Evolutionary conservation across 1,140 invertebrate genomes (phyloP), one percentile per base, ranked within the genome.

Genomic region (Copidosoma floridanum): DNA sequence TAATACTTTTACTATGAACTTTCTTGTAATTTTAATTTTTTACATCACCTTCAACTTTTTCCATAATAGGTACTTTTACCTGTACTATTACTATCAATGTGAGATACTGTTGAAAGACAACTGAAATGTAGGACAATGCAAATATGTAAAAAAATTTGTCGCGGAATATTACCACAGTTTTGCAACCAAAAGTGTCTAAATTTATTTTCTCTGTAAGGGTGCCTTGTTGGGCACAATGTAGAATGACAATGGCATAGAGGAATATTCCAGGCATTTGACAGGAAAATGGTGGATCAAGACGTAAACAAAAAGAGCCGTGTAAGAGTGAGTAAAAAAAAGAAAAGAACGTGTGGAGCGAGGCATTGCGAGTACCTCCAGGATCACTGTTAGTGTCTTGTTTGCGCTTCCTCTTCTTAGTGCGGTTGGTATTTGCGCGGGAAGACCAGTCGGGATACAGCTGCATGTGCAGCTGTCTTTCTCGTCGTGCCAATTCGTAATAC

Each of bases 381-480:
- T 80, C 78, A 88, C 94, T 94, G 85, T 88, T 91, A 88, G 90
- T 93, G 85, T 96, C 95, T 89, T 94, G 93, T 89, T 97, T 98
- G 87, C 94, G 89, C 85, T 96, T 98, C 89, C 97, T 96, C 89
- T 99, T 98, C 89, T 98, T 97, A 85, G 91, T 92, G 84, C 92
- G 91, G 85, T 92, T 91, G 84, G 92, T 91, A 88, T 98, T 98
- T 83, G 95, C 89, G 81, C 97, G 96, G 84, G 90, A 93, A 83
- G 93, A 95, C 97, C 97, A 99, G 85, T 96, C 94, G 77, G 97
- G 97, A 87, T 99, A 98, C 81, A 96, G 88, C 88, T 97, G 93
- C 91, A 96, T 94, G 87, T 98, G 95, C 82, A 97, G 88, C 85
- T 98, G 94, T 82, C 96, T 90, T 84, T 98, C 95, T 82, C 95